phyloP scores from a whole-genome alignment of 2,888 invertebrate species.

The Laspeyria flexula region DNA sequence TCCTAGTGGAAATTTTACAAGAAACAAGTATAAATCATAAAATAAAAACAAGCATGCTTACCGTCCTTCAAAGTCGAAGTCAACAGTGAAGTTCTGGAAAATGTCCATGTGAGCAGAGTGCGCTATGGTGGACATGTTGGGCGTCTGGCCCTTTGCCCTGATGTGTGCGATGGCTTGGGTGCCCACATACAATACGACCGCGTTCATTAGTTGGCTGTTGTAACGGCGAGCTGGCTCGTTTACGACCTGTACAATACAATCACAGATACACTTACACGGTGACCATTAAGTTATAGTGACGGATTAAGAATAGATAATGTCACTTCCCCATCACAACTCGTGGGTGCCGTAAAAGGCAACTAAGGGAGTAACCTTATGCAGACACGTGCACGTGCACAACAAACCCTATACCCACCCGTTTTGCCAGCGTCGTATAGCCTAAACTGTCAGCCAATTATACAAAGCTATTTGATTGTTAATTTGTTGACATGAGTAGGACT shows the following conservation, averaged over 20 bases:
- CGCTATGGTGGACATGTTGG: constrained; percentile 98
- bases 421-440: too few species aligned
- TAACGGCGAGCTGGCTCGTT: constrained; percentile 96
- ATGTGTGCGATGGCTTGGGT: constrained; percentile 98
- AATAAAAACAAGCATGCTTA: too few species aligned
- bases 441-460: too few species aligned
- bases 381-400: too few species aligned
- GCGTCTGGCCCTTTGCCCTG: constrained; percentile 95
- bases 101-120: constrained; percentile 99
- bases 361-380: too few species aligned
- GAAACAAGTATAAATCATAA: too few species aligned
- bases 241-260: constrained; percentile 77
- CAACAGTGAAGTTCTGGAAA: constrained; percentile 99
- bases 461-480: too few species aligned
- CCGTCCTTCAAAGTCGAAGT: constrained; percentile 98
- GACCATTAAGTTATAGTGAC: too few species aligned
- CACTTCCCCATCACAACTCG: neutral
- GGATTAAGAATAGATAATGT: neutral
- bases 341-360: too few species aligned
- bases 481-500: too few species aligned
- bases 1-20: too few species aligned
- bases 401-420: too few species aligned
- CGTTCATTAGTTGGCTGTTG: constrained; percentile 98
- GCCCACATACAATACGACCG: constrained; percentile 98
- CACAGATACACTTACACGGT: neutral